These are phyloP conservation scores for pig (Sus scrofa) DNA, from an alignment of 2,113 vertebrate genomes.

Conservation along the genomic window DNA sequence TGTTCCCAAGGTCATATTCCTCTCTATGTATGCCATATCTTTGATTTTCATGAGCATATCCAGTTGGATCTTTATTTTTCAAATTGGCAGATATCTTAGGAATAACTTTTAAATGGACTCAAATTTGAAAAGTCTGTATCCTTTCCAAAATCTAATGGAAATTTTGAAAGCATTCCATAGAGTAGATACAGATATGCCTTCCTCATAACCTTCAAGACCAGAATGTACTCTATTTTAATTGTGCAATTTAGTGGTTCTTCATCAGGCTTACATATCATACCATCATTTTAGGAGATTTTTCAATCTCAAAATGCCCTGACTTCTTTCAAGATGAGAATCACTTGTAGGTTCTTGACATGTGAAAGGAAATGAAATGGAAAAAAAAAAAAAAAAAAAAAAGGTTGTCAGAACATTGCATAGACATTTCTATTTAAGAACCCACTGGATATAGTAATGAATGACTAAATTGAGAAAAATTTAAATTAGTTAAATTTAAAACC, in stretches of 20 bases:
- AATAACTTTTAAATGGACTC: background rate
- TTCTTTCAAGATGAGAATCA: background rate
- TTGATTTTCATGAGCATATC: background rate
- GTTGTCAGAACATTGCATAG: background rate
- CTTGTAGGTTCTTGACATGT: background rate
- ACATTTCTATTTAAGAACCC: background rate
- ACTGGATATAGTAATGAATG: background rate
- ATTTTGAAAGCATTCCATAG: background rate
- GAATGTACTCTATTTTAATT: background rate
- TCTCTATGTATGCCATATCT: background rate
- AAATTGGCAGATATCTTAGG: background rate
- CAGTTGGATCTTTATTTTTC: constrained; percentile 3
- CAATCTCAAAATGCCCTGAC: background rate
- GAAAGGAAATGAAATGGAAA: background rate
- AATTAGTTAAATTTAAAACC: background rate
- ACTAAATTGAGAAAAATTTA: background rate
- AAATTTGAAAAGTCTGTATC: background rate
- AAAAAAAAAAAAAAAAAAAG: background rate
- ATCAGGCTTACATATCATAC: background rate
- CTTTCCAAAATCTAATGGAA: background rate
- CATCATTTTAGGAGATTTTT: background rate
- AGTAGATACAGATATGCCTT: background rate
- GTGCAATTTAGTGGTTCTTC: background rate
- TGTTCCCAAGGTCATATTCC: background rate
- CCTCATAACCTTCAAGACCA: background rate